These are phyloP conservation scores for Cryptophagus acutangulus DNA, from an alignment of 2,888 invertebrate genomes.

Conservation along the genomic window DNA sequence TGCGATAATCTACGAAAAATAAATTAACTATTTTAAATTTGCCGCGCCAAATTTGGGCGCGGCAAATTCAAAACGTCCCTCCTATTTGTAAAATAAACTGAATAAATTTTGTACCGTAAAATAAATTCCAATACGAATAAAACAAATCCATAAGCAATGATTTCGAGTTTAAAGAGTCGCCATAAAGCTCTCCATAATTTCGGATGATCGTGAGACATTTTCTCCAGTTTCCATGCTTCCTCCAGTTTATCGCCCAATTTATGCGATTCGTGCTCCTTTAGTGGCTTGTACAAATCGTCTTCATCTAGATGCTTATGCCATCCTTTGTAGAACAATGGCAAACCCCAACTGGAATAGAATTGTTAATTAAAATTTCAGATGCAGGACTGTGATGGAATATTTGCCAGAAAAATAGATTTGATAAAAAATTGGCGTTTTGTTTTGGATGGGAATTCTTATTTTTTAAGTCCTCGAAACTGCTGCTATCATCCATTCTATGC, in stretches of 20 bases:
- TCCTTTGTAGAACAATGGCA: conserved; percentile 50
- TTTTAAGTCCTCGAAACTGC: conserved; percentile 28
- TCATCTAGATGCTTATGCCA: conserved; percentile 49
- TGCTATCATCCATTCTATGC: conserved; percentile 31
- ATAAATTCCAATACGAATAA: conserved; percentile 33
- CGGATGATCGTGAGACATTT: conserved; percentile 29
- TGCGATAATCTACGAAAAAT: conserved; percentile 31
- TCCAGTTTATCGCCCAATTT: conserved; percentile 47
- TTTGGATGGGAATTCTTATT: conserved; percentile 31
- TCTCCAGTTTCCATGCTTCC: conserved; percentile 36
- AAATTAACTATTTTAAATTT: neutral
- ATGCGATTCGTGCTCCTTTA: conserved; percentile 48
- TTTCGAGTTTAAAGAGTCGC: conserved; percentile 34
- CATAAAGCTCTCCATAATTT: conserved; percentile 36
- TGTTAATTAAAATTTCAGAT: too few relatives aligned
- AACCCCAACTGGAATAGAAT: conserved; percentile 47
- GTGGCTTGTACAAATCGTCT: conserved; percentile 50
- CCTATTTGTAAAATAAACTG: conserved; percentile 11
- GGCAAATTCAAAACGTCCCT: neutral
- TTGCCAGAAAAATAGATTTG: conserved; percentile 37
- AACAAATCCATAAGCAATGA: conserved; percentile 31
- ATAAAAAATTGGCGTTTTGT: conserved; percentile 28
- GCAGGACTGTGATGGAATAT: too few relatives aligned
- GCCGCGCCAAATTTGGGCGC: too few relatives aligned
- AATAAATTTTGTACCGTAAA: conserved; percentile 28